Conservation (phyloP, 2,888 invertebrate species). For the Trachelus troglodyta region DNA sequence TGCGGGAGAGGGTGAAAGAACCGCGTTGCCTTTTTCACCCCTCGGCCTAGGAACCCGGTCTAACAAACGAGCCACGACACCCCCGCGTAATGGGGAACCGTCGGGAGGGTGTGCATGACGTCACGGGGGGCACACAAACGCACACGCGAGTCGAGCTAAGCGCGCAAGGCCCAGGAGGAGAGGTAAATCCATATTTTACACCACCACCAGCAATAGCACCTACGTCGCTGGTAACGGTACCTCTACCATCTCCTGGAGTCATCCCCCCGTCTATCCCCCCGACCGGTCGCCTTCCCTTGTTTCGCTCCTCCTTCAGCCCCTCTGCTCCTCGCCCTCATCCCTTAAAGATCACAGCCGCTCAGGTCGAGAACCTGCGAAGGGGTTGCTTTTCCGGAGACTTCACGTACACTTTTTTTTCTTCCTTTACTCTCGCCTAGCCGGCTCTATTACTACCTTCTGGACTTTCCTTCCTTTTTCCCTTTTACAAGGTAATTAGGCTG, state of each 20-base stretch:
- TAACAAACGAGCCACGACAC: conserved; percentile 62
- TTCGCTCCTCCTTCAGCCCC: conserved; percentile 42
- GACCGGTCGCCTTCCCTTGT: conserved; percentile 52
- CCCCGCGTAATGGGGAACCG: conserved; percentile 53
- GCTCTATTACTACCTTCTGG: conserved; percentile 7
- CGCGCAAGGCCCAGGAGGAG: conserved; percentile 57
- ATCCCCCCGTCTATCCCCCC: conserved; percentile 26
- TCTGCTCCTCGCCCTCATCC: conserved; percentile 31
- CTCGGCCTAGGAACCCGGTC: conserved; percentile 42
- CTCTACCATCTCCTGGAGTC: conserved; percentile 22
- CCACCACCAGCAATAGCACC: conserved; percentile 36
- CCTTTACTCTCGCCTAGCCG: conserved; percentile 1
- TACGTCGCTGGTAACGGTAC: background rate
- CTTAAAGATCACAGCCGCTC: conserved; percentile 46
- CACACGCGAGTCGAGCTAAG: conserved; percentile 36
- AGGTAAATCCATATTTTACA: conserved; percentile 66
- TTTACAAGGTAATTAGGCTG: too few relatives aligned
- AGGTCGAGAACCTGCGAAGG: background rate
- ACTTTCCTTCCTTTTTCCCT: background rate
- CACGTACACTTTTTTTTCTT: background rate
- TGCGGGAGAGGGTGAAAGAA: background rate
- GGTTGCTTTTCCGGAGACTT: too few relatives aligned
- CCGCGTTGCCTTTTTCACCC: conserved; percentile 25
- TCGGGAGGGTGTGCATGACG: conserved; percentile 46
- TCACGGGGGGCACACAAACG: conserved; percentile 39